These are phyloP conservation scores for Phrynosoma platyrhinos DNA, from an alignment of 2,113 vertebrate genomes.

Conservation along the genomic window DNA sequence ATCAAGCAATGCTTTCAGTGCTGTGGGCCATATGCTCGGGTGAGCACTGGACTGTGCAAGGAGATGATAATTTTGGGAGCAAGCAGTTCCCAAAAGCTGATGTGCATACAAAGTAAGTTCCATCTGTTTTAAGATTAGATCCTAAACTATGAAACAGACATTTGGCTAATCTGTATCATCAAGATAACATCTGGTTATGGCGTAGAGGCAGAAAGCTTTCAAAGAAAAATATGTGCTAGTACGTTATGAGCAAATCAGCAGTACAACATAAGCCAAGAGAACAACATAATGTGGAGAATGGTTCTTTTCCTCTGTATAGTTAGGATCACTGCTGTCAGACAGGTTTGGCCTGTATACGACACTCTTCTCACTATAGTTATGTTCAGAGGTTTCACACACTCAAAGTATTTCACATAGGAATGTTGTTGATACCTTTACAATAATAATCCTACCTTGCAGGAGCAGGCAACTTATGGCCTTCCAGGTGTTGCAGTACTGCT, in stretches of 20 bases:
- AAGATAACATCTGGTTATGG: background rate
- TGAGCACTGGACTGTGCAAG: fast-evolving
- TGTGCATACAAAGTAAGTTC: fast-evolving
- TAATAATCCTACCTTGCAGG: background rate
- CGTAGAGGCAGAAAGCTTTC: background rate
- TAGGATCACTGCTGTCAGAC: too few species aligned
- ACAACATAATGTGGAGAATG: too few species aligned
- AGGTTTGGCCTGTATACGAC: background rate
- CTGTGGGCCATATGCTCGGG: fast-evolving
- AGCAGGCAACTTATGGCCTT: background rate
- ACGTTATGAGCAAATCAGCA: background rate
- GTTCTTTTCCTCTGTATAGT: background rate
- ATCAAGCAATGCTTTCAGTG: constrained; percentile 33
- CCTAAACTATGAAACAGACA: background rate
- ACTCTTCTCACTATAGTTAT: background rate
- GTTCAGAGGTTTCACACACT: too few species aligned
- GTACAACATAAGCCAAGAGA: background rate
- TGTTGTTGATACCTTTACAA: too few species aligned
- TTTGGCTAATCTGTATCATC: background rate
- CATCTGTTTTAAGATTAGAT: background rate
- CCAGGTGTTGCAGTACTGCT: too few species aligned
- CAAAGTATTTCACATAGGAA: too few species aligned
- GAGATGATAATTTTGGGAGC: background rate
- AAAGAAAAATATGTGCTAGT: background rate
- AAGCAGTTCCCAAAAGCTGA: background rate